Conservation (phyloP, 2,113 vertebrate genomes). For the Macrotis lagotis region DNA sequence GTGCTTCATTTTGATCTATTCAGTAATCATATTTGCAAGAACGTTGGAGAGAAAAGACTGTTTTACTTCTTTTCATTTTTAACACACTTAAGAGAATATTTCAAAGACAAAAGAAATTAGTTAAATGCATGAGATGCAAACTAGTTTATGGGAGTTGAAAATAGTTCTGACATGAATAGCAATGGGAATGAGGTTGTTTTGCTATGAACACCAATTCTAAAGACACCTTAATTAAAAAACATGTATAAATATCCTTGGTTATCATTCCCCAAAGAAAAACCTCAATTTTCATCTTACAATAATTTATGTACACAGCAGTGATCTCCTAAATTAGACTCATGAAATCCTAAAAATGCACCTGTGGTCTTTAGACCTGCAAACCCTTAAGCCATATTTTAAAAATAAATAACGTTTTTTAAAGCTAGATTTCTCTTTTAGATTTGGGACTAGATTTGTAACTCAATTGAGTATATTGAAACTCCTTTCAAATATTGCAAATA, state of each 20-base stretch:
- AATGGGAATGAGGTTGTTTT: not conserved
- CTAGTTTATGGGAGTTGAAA: not conserved
- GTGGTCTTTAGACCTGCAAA: slow-evolving; percentile 30
- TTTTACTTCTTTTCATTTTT: slow-evolving; percentile 2
- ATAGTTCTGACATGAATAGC: slow-evolving; percentile 1
- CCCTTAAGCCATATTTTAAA: slow-evolving; percentile 32
- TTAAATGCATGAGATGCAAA: not conserved
- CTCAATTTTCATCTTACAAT: not conserved
- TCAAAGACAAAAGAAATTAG: not conserved
- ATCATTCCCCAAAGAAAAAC: slow-evolving; percentile 20
- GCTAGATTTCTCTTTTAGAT: slow-evolving; percentile 18
- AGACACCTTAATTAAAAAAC: slow-evolving; percentile 44
- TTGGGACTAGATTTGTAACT: slow-evolving; percentile 8
- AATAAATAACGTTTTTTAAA: not conserved
- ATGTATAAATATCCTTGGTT: slow-evolving; percentile 1
- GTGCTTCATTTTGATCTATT: not conserved
- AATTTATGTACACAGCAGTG: slow-evolving; percentile 9
- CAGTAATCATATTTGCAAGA: not conserved
- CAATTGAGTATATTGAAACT: not conserved
- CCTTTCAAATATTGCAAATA: slow-evolving; percentile 48
- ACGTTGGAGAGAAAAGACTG: not conserved
- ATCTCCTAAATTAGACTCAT: slow-evolving; percentile 7
- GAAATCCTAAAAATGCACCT: not conserved
- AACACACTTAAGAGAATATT: not conserved
- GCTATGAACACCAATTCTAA: slow-evolving; percentile 7